Conservation (phyloP, 1,140 invertebrate species). For the Drosophila littoralis region DNA sequence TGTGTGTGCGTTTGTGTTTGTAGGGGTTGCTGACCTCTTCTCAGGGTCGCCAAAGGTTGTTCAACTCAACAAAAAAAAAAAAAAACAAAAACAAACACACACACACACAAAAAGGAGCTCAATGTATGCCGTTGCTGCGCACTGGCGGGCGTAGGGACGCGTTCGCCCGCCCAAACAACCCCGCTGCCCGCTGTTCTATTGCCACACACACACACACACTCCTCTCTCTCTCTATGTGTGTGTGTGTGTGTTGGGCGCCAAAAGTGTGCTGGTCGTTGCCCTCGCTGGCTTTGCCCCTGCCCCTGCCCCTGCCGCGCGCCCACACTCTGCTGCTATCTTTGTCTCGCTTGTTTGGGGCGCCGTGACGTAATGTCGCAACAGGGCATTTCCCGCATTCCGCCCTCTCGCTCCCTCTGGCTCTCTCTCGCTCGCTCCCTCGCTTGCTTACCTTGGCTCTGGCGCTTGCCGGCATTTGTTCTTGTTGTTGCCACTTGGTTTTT, state of each 20-base stretch:
- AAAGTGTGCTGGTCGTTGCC: conserved; percentile 83
- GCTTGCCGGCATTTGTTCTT: not conserved
- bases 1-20: conserved; percentile 22
- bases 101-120: conserved; percentile 18
- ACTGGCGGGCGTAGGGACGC: conserved; percentile 13
- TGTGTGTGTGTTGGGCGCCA: conserved; percentile 45
- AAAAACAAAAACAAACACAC: not conserved
- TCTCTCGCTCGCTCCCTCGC: not conserved
- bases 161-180: conserved; percentile 12
- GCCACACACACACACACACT: not conserved
- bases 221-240: not conserved
- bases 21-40: conserved; percentile 84
- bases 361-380: conserved; percentile 71
- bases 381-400: conserved; percentile 54
- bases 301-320: conserved; percentile 6
- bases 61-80: conserved; percentile 56
- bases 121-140: conserved; percentile 47
- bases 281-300: conserved; percentile 39
- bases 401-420: conserved; percentile 5
- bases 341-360: not conserved
- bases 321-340: conserved; percentile 3
- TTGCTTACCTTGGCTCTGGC: not conserved
- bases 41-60: conserved; percentile 84
- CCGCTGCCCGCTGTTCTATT: conserved; percentile 26
- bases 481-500: conserved; percentile 19